Evolutionary conservation across 2,888 invertebrate species (phyloP), one percentile per base, ranked within the genome.

Genomic region (Spilosoma lubricipeda): DNA sequence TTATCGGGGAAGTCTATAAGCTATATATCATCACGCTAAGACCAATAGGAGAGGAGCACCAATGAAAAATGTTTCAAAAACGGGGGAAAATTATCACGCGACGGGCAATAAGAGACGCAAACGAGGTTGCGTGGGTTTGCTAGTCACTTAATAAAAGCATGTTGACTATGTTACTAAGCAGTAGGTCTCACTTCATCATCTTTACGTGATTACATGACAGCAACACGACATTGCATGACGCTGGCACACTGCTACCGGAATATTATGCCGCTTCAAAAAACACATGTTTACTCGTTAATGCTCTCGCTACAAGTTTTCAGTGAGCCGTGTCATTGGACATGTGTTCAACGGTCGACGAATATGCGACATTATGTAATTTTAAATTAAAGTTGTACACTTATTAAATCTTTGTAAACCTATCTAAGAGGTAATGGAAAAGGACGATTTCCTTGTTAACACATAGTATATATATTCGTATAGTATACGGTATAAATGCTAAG

Each of bases 201-300:
- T 82, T 81, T 80, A 80, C 82, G 78, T 82, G 82, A 83, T 87
- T 86, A 83, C 82, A 84, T 79, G 82, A 83, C 84, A 83, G 75
- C 75, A 72, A 84, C 84, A 86, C 73, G 82, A 69, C 64, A 85
- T 80, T 63, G 48, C 71, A 75, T 48, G 59, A 20, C 68, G 71
- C 75, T 67, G 74, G 67, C 59, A 18, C 27, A 52, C 48, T 33
- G 65, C 36, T 39, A 36, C 36, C 18, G 72, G 33, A 72, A 74
- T 75, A 75, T 73, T 56, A 63, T 18, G 27, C 11, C 69, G 59
- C 36, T 27, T 18, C 77, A 70, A 48, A 74, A 73, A 76, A 56
- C 52, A 52, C 48, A 67, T 70, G 68, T 79, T 72, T 82, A 45
- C 39, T 11, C 45, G 45, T 45, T 74, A 78, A 63, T 71, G 73